These are phyloP conservation scores for Scophthalmus maximus DNA, from an alignment of 2,113 vertebrate genomes.

Conservation along the genomic window DNA sequence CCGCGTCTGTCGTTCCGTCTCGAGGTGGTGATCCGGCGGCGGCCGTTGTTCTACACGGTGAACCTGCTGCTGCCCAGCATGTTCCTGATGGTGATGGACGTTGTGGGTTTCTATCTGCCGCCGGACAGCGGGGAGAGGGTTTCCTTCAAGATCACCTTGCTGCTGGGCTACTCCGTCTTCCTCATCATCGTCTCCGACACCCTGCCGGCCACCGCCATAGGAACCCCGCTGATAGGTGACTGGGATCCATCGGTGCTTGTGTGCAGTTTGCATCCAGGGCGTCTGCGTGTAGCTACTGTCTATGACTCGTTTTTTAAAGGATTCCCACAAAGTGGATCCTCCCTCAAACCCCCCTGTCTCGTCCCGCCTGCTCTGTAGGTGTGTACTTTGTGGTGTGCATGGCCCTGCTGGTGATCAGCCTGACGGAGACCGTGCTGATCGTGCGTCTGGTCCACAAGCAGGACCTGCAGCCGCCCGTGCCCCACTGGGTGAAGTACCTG, in stretches of 20 bases:
- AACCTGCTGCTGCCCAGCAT: slow-evolving; percentile 95
- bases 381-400: slow-evolving; percentile 98
- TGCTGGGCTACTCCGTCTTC: slow-evolving; percentile 97
- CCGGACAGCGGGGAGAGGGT: slow-evolving; percentile 96
- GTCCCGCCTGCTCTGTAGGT: slow-evolving; percentile 74
- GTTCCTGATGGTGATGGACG: slow-evolving; percentile 97
- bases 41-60: slow-evolving; percentile 95
- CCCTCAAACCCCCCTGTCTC: not conserved
- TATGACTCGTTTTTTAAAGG: too few species aligned
- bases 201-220: slow-evolving; percentile 92
- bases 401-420: slow-evolving; percentile 95
- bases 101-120: slow-evolving; percentile 96
- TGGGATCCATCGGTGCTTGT: not conserved
- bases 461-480: slow-evolving; percentile 92
- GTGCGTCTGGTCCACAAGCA: slow-evolving; percentile 95
- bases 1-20: not conserved
- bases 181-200: slow-evolving; percentile 98
- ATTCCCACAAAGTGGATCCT: not conserved
- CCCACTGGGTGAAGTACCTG: slow-evolving; percentile 88
- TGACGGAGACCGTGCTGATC: slow-evolving; percentile 94
- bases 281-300: too few species aligned
- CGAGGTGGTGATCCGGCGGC: slow-evolving; percentile 94
- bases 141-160: slow-evolving; percentile 97
- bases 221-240: slow-evolving; percentile 93
- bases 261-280: slow-evolving; percentile 19